These are phyloP conservation scores for Oncorhynchus clarkii DNA, from an alignment of 2,113 vertebrate species.

Conservation along the genomic window DNA sequence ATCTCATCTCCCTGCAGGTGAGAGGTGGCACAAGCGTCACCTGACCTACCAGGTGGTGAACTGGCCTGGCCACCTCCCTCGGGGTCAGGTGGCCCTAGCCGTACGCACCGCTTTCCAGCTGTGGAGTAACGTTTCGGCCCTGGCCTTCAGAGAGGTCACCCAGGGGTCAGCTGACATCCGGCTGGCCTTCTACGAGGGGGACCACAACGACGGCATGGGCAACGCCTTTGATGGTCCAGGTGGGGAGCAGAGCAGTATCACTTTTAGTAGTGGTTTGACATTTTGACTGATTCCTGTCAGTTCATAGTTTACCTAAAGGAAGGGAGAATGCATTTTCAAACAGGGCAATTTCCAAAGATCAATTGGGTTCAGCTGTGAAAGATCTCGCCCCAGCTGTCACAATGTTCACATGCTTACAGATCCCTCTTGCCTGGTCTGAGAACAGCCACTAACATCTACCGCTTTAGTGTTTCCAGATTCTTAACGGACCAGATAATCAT, in stretches of 20 bases:
- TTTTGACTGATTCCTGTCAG: no score
- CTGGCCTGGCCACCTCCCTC: conserved; percentile 83
- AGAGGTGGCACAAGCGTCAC: conserved; percentile 86
- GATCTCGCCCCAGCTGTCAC: no score
- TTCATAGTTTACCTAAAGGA: no score
- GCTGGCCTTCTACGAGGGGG: conserved; percentile 92
- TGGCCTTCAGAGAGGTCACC: conserved; percentile 82
- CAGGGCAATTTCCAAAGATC: no score
- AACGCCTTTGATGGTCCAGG: conserved; percentile 98
- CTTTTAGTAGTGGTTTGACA: no score
- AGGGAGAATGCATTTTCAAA: no score
- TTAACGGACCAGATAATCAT: no score
- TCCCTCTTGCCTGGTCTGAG: no score
- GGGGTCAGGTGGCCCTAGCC: conserved; percentile 76
- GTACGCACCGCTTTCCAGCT: conserved; percentile 86
- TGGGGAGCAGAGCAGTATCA: conserved; percentile 44
- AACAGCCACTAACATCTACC: no score
- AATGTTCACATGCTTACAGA: no score
- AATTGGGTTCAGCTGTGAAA: no score
- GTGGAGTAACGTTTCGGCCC: conserved; percentile 92
- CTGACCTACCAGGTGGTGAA: conserved; percentile 90
- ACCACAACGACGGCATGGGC: conserved; percentile 90
- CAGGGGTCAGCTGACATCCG: conserved; percentile 85
- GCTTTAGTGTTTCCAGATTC: no score
- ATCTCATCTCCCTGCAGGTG: conserved; percentile 63